Evolutionary conservation across 2,888 invertebrate species (phyloP).

Genomic region (Amphimallon solstitiale): DNA sequence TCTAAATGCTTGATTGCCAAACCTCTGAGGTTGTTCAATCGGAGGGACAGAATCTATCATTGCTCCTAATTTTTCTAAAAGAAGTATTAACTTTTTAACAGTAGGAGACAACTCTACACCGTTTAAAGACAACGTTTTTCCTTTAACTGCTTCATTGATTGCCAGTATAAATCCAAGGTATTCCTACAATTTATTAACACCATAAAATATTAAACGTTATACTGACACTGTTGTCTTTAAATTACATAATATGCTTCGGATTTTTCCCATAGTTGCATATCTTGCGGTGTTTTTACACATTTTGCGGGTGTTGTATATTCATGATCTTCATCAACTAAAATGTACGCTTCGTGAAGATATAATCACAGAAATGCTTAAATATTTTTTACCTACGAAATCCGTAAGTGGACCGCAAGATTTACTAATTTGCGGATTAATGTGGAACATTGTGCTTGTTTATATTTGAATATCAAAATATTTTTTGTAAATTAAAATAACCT

Average conservation of each 20-base stretch:
- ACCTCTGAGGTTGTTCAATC: constrained; percentile 92
- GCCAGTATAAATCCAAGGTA: constrained; percentile 88
- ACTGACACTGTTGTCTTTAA: constrained; percentile 28
- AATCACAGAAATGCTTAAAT: background rate
- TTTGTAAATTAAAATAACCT: constrained; percentile 6
- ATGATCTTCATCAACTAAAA: constrained; percentile 67
- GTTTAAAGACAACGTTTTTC: constrained; percentile 72
- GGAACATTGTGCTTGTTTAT: constrained; percentile 19
- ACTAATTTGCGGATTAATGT: constrained; percentile 24
- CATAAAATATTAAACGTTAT: background rate
- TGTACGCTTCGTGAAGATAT: background rate
- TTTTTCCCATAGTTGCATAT: constrained; percentile 84
- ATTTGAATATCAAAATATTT: background rate
- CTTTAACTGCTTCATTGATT: constrained; percentile 86
- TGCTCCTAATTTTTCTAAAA: constrained; percentile 77
- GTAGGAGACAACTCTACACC: constrained; percentile 69
- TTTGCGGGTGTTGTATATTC: constrained; percentile 73
- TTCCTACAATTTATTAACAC: constrained; percentile 67
- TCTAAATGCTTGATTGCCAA: constrained; percentile 94
- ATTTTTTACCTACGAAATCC: constrained; percentile 32
- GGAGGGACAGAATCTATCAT: constrained; percentile 88
- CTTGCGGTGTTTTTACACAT: constrained; percentile 72
- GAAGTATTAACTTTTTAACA: constrained; percentile 69
- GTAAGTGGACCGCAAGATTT: background rate
- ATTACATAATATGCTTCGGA: constrained; percentile 85